Conservation (phyloP, 1,140 invertebrate species). For the Venustaconcha ellipsiformis region DNA sequence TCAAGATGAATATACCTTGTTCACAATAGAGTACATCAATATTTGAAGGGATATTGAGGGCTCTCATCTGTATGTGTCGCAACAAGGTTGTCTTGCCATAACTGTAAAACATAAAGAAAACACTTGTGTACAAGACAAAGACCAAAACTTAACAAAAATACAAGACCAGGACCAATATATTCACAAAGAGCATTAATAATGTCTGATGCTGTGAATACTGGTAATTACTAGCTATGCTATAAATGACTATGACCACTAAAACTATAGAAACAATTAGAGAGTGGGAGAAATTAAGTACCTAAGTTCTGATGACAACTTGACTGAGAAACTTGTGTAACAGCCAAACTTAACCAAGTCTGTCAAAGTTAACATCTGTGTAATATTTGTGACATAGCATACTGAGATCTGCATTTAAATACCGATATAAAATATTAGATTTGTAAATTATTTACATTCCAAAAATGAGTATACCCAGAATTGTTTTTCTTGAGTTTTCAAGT, state of each 20-base stretch:
- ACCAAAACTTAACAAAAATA: background rate
- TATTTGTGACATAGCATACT: too few relatives aligned
- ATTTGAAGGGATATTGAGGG: conserved; percentile 92
- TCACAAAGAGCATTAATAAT: background rate
- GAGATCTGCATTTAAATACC: too few relatives aligned
- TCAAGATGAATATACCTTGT: conserved; percentile 74
- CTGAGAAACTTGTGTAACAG: too few relatives aligned
- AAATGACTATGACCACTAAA: background rate
- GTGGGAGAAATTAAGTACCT: background rate
- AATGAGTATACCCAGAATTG: too few relatives aligned
- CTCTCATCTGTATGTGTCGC: conserved; percentile 89
- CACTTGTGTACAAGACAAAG: background rate
- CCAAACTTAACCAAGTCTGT: too few relatives aligned
- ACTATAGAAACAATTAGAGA: background rate
- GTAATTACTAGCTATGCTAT: background rate
- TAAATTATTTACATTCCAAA: too few relatives aligned
- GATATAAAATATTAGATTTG: too few relatives aligned
- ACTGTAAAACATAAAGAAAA: conserved; percentile 68
- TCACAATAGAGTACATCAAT: conserved; percentile 99
- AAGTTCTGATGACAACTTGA: too few relatives aligned
- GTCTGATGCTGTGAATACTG: background rate
- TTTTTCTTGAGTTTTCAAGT: too few relatives aligned
- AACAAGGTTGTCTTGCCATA: conserved; percentile 99
- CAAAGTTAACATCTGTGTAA: too few relatives aligned
- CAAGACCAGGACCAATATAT: background rate